phyloP scores from a whole-genome alignment of 2,797 vertebrate species.

The Choloepus didactylus region DNA sequence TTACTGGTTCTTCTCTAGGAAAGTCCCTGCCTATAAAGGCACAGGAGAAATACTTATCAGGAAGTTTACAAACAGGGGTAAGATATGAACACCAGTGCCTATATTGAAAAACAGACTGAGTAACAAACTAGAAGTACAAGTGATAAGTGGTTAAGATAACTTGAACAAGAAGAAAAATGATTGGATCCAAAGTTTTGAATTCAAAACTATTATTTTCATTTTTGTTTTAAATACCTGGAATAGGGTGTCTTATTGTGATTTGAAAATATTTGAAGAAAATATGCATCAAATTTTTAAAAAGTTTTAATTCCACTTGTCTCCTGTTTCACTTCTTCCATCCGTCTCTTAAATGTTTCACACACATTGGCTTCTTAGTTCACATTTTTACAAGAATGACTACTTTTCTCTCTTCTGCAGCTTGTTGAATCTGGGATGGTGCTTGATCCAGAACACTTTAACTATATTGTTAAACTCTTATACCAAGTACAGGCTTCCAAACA shows the following conservation, averaged over 20 bases:
- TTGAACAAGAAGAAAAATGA: constrained; percentile 46
- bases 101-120: neutral
- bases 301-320: constrained; percentile 30
- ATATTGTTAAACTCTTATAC: constrained; percentile 87
- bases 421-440: constrained; percentile 89
- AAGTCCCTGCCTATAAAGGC: neutral
- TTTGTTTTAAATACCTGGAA: constrained; percentile 62
- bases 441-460: constrained; percentile 87
- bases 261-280: constrained; percentile 50
- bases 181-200: neutral
- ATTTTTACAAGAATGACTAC: neutral
- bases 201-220: constrained; percentile 30
- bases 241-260: neutral
- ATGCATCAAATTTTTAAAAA: neutral
- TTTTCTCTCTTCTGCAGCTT: constrained; percentile 85
- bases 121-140: neutral
- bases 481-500: constrained; percentile 86
- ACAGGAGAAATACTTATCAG: neutral
- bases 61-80: neutral
- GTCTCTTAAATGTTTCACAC: constrained; percentile 5
- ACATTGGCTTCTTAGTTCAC: neutral
- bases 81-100: neutral
- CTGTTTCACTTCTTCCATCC: neutral
- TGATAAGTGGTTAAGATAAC: neutral
- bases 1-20: neutral